Evolutionary conservation across 2,888 invertebrate species (phyloP), one percentile per base, ranked within the genome.

Genomic region (Calameuta idolon): DNA sequence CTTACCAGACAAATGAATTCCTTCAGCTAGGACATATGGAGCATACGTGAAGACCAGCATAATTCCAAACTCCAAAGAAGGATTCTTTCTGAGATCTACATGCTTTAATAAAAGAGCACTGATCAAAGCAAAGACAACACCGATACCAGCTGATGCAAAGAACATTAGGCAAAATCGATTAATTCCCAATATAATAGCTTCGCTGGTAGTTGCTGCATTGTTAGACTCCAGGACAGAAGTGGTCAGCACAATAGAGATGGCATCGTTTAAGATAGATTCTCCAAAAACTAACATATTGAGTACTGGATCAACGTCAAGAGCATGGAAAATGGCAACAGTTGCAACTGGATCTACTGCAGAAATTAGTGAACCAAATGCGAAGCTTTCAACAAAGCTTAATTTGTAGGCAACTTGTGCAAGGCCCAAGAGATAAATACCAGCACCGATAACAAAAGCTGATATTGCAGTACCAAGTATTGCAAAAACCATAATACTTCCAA

Each of bases 261-360:
- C 99, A 94, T 99, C 99, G 92, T 99, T 99, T 9, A 99, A 93
- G 88, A 98, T 98, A 86, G 97, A 97, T 90, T 97, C 97, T 35
- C 98, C 99, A 93, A 99, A 99, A 1, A 99, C 99, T 92, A 99
- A 95, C 99, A 99, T 99, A 93, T 99, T 99, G 0, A 99, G 93
- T 9, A 99, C 96, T 0, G 98, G 98, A 91, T 99, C 99, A 0
- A 99, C 97, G 92, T 99, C 97, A 35, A 99, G 92, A 1, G 99
- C 99, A 92, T 99, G 98, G 90, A 99, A 99, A 85, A 99, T 99
- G 12, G 99, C 99, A 37, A 99, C 96, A 0, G 99, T 99, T 5
- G 99, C 99, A 0, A 99, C 99, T 0, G 99, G 99, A 93, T 99
- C 99, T 5, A 99, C 99, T 35, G 99, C 99, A 2, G 99, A 99